Evolutionary conservation across 1,140 invertebrate genomes (phyloP), one percentile per base, ranked within the genome.

Genomic region (Psilanteris sp.): DNA sequence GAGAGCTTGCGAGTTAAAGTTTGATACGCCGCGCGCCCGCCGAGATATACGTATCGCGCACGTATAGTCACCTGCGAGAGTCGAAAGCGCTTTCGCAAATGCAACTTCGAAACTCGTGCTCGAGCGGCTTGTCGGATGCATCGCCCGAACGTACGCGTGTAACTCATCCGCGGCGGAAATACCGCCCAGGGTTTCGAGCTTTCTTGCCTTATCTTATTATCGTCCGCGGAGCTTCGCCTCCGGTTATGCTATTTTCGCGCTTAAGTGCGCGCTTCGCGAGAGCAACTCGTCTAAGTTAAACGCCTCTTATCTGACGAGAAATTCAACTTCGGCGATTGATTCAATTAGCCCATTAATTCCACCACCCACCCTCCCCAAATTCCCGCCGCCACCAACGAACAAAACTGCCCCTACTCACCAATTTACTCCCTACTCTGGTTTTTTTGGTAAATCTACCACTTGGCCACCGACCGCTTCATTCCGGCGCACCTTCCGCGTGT

Each of bases 171-270:
- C n/a, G 9, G 0, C 37, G 10, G 26, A 43, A 34, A 54, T 39
- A 54, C 34, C 32, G 37, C 59, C 6, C 27, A 37, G 36, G 54
- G 7, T 32, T 22, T 20, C 43, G 62, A 79, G 36, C 80, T 82
- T 80, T 68, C 81, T 48, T 66, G 75, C 68, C 78, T 83, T 78
- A 79, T 81, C 79, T 75, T 71, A 80, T 81, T 81, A 81, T 75
- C 79, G 62, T 71, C 50, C 44, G 32, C 26, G 32, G 13, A 44
- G 46, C 66, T 52, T 54, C 54, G 50, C 52, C 52, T 41, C 48
- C 59, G 16, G 37, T 78, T 78, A 75, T 77, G 75, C 74, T 77
- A 67, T 68, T 81, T 81, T 78, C 54, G 41, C 55, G 59, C 55
- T 68, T 36, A 43, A 66, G 46, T 64, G 59, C 59, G 70, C 37